A percentile compares a stretch with the other conserved stretches of the same genome.
These are phyloP conservation scores for Copidosoma aretas DNA, from an alignment of 2,888 invertebrate species.

Conservation along the genomic window DNA sequence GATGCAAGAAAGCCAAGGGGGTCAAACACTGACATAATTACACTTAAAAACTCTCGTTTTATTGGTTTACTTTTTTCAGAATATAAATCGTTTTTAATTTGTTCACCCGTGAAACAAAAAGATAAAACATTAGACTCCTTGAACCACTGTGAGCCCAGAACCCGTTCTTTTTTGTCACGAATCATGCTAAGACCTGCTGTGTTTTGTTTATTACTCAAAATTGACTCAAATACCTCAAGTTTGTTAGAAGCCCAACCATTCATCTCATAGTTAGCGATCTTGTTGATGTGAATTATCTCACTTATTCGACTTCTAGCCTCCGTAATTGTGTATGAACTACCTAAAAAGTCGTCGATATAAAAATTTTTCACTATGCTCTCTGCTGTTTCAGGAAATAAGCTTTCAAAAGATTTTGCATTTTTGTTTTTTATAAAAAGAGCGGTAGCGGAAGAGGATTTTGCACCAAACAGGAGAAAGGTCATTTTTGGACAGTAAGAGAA, in stretches of 20 bases:
- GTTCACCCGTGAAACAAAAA: not conserved
- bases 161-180: not conserved
- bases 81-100: not conserved
- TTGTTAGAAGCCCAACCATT: conserved; percentile 3
- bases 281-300: not conserved
- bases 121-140: not conserved
- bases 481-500: too few relatives aligned
- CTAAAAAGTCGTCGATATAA: conserved; percentile 8
- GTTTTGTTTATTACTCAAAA: not conserved
- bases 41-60: conserved; percentile 4
- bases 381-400: not conserved
- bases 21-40: conserved; percentile 14
- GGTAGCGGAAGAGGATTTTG: not conserved
- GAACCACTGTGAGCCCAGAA: conserved; percentile 5
- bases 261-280: conserved; percentile 1
- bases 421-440: conserved; percentile 2
- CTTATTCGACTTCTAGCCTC: not conserved
- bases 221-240: not conserved
- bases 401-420: not conserved
- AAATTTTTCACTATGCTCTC: not conserved
- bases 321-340: not conserved
- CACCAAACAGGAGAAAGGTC: not conserved
- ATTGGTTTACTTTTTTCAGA: not conserved
- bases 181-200: too few relatives aligned
- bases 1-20: not conserved